Evolutionary conservation across 2,888 invertebrate species (phyloP).

Genomic region (Tiliacea citrago): DNA sequence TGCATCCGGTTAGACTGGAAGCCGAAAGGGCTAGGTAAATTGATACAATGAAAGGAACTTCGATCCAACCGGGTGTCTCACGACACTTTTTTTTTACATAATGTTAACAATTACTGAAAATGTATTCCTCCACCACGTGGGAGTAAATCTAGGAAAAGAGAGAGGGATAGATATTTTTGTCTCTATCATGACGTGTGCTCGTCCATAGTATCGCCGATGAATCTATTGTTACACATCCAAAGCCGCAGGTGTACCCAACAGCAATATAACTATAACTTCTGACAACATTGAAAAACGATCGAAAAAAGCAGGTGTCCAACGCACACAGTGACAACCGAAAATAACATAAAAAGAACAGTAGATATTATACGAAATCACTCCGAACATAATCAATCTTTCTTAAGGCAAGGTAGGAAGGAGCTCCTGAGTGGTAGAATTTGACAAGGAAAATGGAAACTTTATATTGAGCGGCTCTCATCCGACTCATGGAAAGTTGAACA

Average conservation of each 20-base stretch:
- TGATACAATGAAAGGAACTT: too few species aligned
- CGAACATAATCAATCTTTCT: constrained; percentile 58
- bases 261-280: constrained; percentile 29
- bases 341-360: background rate
- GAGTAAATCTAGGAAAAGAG: background rate
- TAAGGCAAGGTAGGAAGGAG: constrained; percentile 49
- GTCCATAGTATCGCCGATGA: background rate
- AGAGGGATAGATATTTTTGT: too few species aligned
- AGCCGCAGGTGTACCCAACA: constrained; percentile 14
- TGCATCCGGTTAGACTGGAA: too few species aligned
- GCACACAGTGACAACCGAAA: background rate
- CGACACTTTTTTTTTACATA: background rate
- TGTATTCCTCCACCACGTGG: background rate
- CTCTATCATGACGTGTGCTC: background rate
- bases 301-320: constrained; percentile 16
- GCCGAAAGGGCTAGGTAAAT: too few species aligned
- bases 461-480: constrained; percentile 74
- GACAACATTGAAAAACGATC: constrained; percentile 39
- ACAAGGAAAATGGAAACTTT: constrained; percentile 74
- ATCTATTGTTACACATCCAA: background rate
- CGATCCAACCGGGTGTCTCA: too few species aligned
- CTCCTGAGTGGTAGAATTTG: constrained; percentile 69
- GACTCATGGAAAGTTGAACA: constrained; percentile 62
- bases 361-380: constrained; percentile 24
- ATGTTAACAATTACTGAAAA: background rate